Evolutionary conservation across 2,113 vertebrate genomes (phyloP), one percentile per base, ranked within the genome.

Genomic region (Ranitomeya variabilis): DNA sequence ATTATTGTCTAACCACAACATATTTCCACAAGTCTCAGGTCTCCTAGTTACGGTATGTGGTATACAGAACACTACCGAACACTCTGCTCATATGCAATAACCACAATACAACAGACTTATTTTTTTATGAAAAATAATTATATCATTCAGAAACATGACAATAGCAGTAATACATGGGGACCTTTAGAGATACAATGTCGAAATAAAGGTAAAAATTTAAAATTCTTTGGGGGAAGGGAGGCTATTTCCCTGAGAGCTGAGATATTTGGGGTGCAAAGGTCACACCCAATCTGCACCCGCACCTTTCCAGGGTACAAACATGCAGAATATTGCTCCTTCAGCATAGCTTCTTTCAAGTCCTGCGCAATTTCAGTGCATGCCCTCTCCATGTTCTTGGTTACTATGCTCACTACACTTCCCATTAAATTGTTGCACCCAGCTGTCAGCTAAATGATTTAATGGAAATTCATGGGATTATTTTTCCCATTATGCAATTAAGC

Each of bases 191-290:
- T 76, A 89, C 85, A 88, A 85, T 79, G 73, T 85, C 76, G 81
- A 89, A 77, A 85, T 89, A 89, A 84, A 85, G 82, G 60, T 89
- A 89, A 18, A 89, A 89, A 89, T 84, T 64, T 89, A 89, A 89
- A 89, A 89, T 89, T 79, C 74, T 89, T 74, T 89, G 73, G 74
- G 87, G 87, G 81, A 78, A 78, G 87, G 87, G 87, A 89, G 82
- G 82, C 74, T 89, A 74, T 89, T 84, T 89, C 82, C 87, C 87
- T 89, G 87, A 89, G 87, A 89, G 81, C 87, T 89, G 73, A 89
- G 74, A 89, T 85, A 85, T 83, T 79, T 45, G 52, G 73, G 87
- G 76, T 66, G 69, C 31, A 54, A 59, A 57, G 31, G 23, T 54
- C 62, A 60, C 51, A 73, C 74, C 82, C 81, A 79, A 66, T 73